Evolutionary conservation across 1,140 invertebrate genomes (phyloP), one percentile per base, ranked within the genome.

Genomic region (Atta cephalotes): DNA sequence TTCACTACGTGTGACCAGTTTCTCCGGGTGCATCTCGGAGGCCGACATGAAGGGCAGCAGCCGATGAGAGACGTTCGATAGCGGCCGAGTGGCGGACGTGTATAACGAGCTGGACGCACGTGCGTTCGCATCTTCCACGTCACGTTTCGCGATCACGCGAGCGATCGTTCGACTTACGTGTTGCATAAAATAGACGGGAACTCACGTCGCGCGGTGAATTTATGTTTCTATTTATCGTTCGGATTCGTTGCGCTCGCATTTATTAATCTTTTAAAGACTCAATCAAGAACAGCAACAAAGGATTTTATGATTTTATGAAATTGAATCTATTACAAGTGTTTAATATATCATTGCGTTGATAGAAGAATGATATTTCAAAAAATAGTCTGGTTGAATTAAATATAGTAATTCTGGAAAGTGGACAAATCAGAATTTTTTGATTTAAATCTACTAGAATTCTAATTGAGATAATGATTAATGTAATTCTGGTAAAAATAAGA

Each of bases 141-240:
- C 66, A 81, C 79, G 79, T 71, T 81, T 76, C 39, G 56, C 80
- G 70, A 84, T 76, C 80, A 84, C 70, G 80, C 80, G 80, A 84
- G n/a, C 56, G 58, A 31, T 80, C 65, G n/a, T 21, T 60, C 79
- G 66, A 39, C 28, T 39, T 39, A 25, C 63, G 49, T 45, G 39
- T 62, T 49, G 21, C 56, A 62, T 56, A 31, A 49, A 60, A 56
- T 63, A 31, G 56, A 49, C 56, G 79, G 25, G 79, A 72, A 82
- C 35, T 62, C 25, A 16, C 63, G 63, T 81, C n/a, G 25, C 45
- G 14, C 49, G 65, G n/a, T 16, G 51, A 58, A 60, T 25, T 25
- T 72, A 10, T 21, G 56, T 71, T 78, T 84, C 31, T 35, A n/a
- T 21, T 31, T 45, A n/a, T 12, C 18, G 35, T 58, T 81, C 65